Base-by-base conservation (phyloP, 1,140 invertebrate genomes). In the Saccostrea glomerata region DNA sequence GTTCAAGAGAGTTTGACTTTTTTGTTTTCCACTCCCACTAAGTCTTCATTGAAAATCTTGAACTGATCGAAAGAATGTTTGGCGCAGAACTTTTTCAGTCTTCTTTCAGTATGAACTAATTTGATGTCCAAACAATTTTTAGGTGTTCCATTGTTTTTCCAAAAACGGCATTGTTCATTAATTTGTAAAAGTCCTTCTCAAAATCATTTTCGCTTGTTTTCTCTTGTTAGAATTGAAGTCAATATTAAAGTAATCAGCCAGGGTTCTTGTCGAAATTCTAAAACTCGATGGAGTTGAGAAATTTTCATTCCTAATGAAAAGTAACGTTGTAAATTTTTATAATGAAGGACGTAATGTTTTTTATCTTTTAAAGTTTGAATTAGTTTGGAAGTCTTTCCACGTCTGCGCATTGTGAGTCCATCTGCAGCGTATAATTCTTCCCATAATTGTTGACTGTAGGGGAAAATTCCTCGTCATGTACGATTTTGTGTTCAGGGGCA, bases 91-190 rank as follows among this genome's bases (percentile, higher is more conserved):
- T 83, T 83, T 83, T 83, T 83, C 82, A 83, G 82, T 83, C 2
- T 36, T 40, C 60, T 88, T 82, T 86, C 82, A n/a, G 56, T 84
- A 36, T 89, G 55, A 15, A 90, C 87, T 23, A 91, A 84, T 23
- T 83, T 92, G 0, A 96, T 89, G 90, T 94, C 90, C 63, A 90
- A 89, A 87, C 93, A 82, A 55, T 95, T 94, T 54, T 47, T 11
- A 95, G 86, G 89, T 95, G 94, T 90, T 95, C 94, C 91, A 95
- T 94, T 5, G 93, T 95, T 91, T 95, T 95, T 6, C 95, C 95
- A 91, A 95, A 96, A 30, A 94, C 90, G 11, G 92, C 73, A 90
- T 95, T 95, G 87, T 94, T 95, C 90, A 36, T 36, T 36, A 36
- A 36, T 36, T 36, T 36, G 30, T 36, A 36, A 36, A 36, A 36